Evolutionary conservation across 1,140 invertebrate species (phyloP), one percentile per base, ranked within the genome.

Genomic region (Phenacoccus solenopsis): DNA sequence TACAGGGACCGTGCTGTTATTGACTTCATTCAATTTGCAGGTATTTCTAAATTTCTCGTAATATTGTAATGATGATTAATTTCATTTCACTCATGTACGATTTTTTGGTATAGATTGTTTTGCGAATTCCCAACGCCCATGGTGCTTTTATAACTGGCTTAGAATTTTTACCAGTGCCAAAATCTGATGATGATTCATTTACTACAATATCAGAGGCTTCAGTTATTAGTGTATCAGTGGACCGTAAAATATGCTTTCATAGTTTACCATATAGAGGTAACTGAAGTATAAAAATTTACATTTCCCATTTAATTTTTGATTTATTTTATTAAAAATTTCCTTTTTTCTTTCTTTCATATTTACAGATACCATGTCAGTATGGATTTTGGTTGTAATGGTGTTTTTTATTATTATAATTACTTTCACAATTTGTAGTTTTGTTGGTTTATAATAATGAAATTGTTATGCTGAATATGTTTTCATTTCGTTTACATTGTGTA

Each of bases 111-210:
- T 79, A 95, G 88, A 87, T 85, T 76, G 83, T 93, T 61, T 83
- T 95, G 72, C 87, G 89, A 77, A 86, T 95, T 75, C 81, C 86
- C 73, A 84, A 86, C 75, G 91, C 90, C 72, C 95, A 98, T 82
- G 89, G 87, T 73, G 95, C 94, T 86, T 97, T 97, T 82, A 89
- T 97, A 32, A 97, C 94, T 32, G 94, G 93, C 16, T 80, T 97
- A 69, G 88, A 93, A 79, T 96, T 97, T 81, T 89, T 90, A 22
- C 87, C 86, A 21, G 74, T 76, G 12, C 77, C 77, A 67, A 74
- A 72, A 20, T 21, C 70, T 28, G 56, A 67, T 59, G 73, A 77
- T 73, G 83, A 84, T 64, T 80, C 85, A 16, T 84, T 90, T 61
- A 84, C 85, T 16, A 77, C 84, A 12, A 79, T 80, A 49, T 85